Conservation (phyloP, 2,113 vertebrate genomes). For the Dermatemys mawii region DNA sequence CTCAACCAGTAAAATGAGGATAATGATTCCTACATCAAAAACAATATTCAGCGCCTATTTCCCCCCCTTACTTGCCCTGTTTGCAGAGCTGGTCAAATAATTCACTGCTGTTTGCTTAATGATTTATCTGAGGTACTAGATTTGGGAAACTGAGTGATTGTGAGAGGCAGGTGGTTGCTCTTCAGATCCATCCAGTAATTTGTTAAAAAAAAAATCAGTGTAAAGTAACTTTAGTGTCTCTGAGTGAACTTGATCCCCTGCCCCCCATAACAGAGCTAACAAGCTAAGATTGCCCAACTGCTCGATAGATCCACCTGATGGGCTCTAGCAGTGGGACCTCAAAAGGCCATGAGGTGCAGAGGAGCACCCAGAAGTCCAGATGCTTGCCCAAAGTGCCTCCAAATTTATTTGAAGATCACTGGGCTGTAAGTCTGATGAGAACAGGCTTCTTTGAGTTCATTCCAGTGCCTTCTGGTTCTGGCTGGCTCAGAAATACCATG, state of each 20-base stretch:
- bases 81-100: background rate
- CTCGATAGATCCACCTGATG: background rate
- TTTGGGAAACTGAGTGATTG: background rate
- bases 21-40: background rate
- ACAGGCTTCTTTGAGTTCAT: background rate
- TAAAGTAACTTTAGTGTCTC: background rate
- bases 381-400: background rate
- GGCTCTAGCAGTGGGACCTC: background rate
- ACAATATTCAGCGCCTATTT: background rate
- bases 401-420: background rate
- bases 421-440: background rate
- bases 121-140: background rate
- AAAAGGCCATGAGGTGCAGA: background rate
- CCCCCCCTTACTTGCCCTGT: background rate
- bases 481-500: background rate
- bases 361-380: fast-evolving
- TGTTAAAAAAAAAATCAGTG: background rate
- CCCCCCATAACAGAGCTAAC: background rate
- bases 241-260: background rate
- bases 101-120: background rate
- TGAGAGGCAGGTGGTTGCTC: background rate
- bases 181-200: background rate
- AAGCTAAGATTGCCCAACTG: background rate
- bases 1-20: background rate
- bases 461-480: background rate